Conservation (phyloP, 2,113 vertebrate species). For the Pygoscelis adeliae region DNA sequence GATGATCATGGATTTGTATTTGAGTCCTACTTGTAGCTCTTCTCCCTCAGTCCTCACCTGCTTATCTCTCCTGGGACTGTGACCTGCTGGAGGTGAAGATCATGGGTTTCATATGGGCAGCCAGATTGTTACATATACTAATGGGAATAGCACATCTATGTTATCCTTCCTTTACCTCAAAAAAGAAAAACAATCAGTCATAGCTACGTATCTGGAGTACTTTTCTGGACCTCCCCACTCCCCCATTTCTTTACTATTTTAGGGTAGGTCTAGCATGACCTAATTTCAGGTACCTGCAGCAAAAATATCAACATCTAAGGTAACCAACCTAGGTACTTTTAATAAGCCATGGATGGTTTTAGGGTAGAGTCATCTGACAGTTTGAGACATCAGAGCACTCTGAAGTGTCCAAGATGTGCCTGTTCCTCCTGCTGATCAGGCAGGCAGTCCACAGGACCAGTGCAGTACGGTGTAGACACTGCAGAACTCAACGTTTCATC, state of each 20-base stretch:
- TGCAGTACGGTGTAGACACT: rapidly evolving
- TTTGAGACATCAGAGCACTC: background rate
- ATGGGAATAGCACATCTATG: background rate
- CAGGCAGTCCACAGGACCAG: background rate
- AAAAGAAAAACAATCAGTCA: background rate
- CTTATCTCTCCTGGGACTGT: background rate
- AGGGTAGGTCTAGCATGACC: background rate
- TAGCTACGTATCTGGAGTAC: background rate
- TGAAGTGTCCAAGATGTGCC: background rate
- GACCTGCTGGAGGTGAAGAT: background rate
- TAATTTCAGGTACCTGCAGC: background rate
- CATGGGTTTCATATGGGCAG: background rate
- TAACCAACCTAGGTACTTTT: background rate
- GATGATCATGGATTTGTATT: background rate
- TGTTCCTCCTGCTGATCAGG: background rate
- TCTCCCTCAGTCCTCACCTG: background rate
- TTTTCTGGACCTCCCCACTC: background rate
- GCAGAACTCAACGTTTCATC: background rate
- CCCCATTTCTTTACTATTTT: background rate
- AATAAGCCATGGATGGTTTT: background rate
- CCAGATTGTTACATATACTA: background rate
- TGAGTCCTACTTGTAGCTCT: background rate
- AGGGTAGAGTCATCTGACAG: background rate
- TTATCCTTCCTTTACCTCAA: background rate
- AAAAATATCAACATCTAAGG: background rate